Base-by-base conservation (phyloP, 64 coral and sea anemone genomes). In the Pachyseris speciosa region DNA sequence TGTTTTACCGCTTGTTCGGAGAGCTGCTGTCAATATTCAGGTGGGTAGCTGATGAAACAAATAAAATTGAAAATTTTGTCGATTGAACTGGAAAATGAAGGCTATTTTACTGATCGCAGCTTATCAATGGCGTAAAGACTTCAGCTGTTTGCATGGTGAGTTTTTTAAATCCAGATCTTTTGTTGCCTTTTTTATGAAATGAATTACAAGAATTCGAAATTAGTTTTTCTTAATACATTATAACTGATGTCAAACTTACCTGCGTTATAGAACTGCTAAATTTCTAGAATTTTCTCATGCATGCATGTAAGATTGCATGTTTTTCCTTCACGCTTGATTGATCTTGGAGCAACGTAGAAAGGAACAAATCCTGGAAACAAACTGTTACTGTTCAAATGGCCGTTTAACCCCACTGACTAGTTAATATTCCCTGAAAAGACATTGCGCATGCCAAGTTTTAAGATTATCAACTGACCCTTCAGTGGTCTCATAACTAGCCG, bases 1-100 rank as follows among this genome's bases (percentile, higher is more conserved):
- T 22, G 50, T 25, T 58, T 80, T 80, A 19, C 51, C 48, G 2
- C 5, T 87, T 74, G 48, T 49, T 74, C 69, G 68, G 13, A 74
- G 85, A 87, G 49, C 22, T 37, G 36, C 53, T 15, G 12, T 28
- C 20, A 60, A 71, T 60, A 34, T 37, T 55, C 47, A 49, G 31
- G 75, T 80, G 37, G 32, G 50, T n/a, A 57, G 50, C 19, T 58
- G n/a, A 16, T 4, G 32, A 52, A 20, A 47, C 16, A 5, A 49
- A 25, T 30, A 10, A 15, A n/a, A 50, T 16, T 74, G 34, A 6
- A 44, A 22, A 26, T 24, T 74, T 28, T 11, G 10, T 44, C 13
- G 22, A 9, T 74, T n/a, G 12, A 44, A 25, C 13, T 44, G n/a
- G 17, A 1, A 45, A 25, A 37, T 43, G 27, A 10, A 1, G 37